These are phyloP conservation scores for Hirtodrosophila alboralis DNA, from an alignment of 2,888 invertebrate species.

Conservation along the genomic window DNA sequence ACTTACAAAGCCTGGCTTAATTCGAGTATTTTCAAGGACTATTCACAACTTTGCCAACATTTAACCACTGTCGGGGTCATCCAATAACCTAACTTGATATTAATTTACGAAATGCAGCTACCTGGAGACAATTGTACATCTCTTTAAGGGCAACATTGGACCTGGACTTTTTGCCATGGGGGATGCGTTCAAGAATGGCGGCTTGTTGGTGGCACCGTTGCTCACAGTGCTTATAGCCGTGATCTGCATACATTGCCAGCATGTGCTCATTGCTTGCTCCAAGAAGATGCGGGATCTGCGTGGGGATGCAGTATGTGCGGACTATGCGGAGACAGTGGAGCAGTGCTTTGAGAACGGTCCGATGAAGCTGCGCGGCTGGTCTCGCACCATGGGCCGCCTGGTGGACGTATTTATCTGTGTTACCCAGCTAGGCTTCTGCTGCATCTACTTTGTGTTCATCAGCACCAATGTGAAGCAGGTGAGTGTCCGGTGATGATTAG, in stretches of 20 bases:
- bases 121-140: slow-evolving; percentile 93
- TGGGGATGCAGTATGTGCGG: slow-evolving; percentile 86
- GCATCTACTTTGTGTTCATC: slow-evolving; percentile 98
- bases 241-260: slow-evolving; percentile 96
- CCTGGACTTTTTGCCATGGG: slow-evolving; percentile 98
- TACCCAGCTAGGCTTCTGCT: slow-evolving; percentile 99
- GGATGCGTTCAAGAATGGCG: slow-evolving; percentile 96
- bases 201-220: slow-evolving; percentile 91
- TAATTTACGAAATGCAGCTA: slow-evolving; percentile 86
- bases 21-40: neutral
- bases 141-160: slow-evolving; percentile 97
- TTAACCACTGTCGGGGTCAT: no score
- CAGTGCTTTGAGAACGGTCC: slow-evolving; percentile 92
- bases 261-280: slow-evolving; percentile 92
- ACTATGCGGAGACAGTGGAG: slow-evolving; percentile 93
- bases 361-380: slow-evolving; percentile 86
- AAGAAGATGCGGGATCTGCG: slow-evolving; percentile 87
- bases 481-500: slow-evolving; percentile 27
- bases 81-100: no score
- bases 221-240: slow-evolving; percentile 92
- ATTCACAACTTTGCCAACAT: neutral
- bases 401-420: slow-evolving; percentile 95
- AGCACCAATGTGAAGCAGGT: slow-evolving; percentile 93
- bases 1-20: no score
- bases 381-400: slow-evolving; percentile 87